Evolutionary conservation across 2,113 vertebrate genomes (phyloP), one percentile per base, ranked within the genome.

Genomic region (Sturnus vulgaris): DNA sequence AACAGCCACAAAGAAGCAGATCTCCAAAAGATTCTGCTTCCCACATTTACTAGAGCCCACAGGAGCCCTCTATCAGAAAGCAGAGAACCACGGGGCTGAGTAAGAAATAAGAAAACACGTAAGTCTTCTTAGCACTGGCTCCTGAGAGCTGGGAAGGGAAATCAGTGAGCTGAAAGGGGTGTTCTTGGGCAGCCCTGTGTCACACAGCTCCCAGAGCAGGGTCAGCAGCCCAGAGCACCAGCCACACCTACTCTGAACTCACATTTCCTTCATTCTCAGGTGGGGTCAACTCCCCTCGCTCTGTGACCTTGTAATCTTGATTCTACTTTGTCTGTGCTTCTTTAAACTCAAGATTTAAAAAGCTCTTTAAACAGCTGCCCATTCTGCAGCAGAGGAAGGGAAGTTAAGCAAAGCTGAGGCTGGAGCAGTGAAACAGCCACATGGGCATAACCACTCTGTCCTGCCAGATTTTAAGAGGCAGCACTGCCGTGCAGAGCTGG

Each of bases 281-380:
- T 55, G 12, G 44, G 53, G 52, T 71, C 61, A 90, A 20, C 35
- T 88, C 37, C 14, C 11, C 57, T 85, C 86, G 83, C 82, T 47
- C 71, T 57, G n/a, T 61, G 56, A 91, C 89, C 77, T 59, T 1
- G 0, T 78, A 71, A 75, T 94, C 81, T 75, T 89, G 57, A 84
- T 94, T 82, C 49, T 84, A 71, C 77, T 69, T 91, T 75, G 71
- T 30, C 59, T 90, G 44, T 47, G 40, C 77, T 82, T 68, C 86
- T 71, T 89, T 89, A 91, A 79, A 93, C 56, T 78, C 57, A 16
- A 2, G 1, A 44, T 88, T 94, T 66, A 20, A 80, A 76, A 85
- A 86, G 12, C 37, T 75, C 44, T 82, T 78, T 56, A 33, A 60
- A 61, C 28, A 56, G 56, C 27, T 63, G 28, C 52, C 28, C 3